Evolutionary conservation across 2,113 vertebrate species (phyloP).

Genomic region (Mus pahari): DNA sequence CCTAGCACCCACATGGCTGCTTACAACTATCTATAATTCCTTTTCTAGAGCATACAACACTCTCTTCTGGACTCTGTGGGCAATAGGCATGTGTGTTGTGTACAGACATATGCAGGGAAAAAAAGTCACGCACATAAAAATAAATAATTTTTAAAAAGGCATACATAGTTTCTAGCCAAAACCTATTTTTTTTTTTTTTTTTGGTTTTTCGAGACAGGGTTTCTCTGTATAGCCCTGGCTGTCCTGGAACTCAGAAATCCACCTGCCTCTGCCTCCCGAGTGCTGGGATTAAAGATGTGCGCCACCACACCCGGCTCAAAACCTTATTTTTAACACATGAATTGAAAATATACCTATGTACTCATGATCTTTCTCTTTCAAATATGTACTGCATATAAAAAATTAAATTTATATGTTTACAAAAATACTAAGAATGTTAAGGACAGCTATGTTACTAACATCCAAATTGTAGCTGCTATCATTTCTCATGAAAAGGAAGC

Average conservation of each 20-base stretch:
- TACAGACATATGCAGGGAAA: not conserved
- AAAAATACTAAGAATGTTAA: slow-evolving; percentile 51
- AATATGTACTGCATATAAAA: slow-evolving; percentile 12
- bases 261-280: too few species aligned
- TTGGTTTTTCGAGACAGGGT: too few species aligned
- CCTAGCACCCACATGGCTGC: not conserved
- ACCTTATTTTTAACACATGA: slow-evolving; percentile 1
- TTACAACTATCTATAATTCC: not conserved
- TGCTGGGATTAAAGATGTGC: too few species aligned
- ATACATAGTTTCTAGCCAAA: not conserved
- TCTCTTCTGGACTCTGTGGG: not conserved
- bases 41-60: not conserved
- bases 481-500: slow-evolving; percentile 52
- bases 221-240: too few species aligned
- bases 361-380: slow-evolving; percentile 2
- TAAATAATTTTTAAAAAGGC: not conserved
- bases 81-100: not conserved
- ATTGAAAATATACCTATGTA: slow-evolving; percentile 39
- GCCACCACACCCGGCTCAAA: too few species aligned
- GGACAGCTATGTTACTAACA: slow-evolving; percentile 27
- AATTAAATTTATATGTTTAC: slow-evolving; percentile 27
- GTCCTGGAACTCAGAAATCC: too few species aligned
- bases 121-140: not conserved
- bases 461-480: slow-evolving; percentile 4
- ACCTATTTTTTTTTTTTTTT: too few species aligned